A percentile compares a stretch with the other conserved stretches of the same genome.
Evolutionary conservation across 2,888 invertebrate genomes (phyloP).

Genomic region (Catonia carolina): DNA sequence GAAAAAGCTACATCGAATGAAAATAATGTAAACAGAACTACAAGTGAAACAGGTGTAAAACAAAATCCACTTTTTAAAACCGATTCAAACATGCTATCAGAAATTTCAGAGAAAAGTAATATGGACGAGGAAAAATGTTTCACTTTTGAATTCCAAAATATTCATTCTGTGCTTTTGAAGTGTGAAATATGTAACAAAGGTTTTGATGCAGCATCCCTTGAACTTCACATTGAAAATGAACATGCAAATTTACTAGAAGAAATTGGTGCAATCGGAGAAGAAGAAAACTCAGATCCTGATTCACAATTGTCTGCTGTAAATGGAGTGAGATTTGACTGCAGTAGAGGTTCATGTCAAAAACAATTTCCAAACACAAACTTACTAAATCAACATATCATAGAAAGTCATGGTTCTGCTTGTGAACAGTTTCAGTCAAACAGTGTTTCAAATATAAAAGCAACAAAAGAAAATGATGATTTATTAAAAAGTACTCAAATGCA

Average conservation of each 20-base stretch:
- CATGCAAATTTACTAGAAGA: slow-evolving; percentile 32
- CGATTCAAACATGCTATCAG: no score
- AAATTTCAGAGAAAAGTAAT: no score
- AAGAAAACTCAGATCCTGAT: slow-evolving; percentile 27
- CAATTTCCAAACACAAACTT: slow-evolving; percentile 23
- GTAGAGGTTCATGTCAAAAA: slow-evolving; percentile 30
- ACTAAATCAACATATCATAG: slow-evolving; percentile 28
- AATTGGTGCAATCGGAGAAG: slow-evolving; percentile 30
- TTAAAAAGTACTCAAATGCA: slow-evolving; percentile 14
- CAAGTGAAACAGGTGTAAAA: slow-evolving; percentile 2
- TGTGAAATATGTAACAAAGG: slow-evolving; percentile 34
- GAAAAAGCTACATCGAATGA: slow-evolving; percentile 1
- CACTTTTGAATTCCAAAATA: slow-evolving; percentile 27
- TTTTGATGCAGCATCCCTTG: slow-evolving; percentile 30
- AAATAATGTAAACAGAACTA: not conserved
- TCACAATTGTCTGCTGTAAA: slow-evolving; percentile 19
- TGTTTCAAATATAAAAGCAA: not conserved
- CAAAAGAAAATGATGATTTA: slow-evolving; percentile 1
- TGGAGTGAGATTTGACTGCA: slow-evolving; percentile 26
- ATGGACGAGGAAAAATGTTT: no score
- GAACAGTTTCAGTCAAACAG: not conserved
- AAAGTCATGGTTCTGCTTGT: slow-evolving; percentile 24
- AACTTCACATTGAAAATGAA: slow-evolving; percentile 32
- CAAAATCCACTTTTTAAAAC: no score
- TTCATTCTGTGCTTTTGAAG: slow-evolving; percentile 31